Conservation (phyloP, 2,888 invertebrate genomes). For the Horisme vitalbata region DNA sequence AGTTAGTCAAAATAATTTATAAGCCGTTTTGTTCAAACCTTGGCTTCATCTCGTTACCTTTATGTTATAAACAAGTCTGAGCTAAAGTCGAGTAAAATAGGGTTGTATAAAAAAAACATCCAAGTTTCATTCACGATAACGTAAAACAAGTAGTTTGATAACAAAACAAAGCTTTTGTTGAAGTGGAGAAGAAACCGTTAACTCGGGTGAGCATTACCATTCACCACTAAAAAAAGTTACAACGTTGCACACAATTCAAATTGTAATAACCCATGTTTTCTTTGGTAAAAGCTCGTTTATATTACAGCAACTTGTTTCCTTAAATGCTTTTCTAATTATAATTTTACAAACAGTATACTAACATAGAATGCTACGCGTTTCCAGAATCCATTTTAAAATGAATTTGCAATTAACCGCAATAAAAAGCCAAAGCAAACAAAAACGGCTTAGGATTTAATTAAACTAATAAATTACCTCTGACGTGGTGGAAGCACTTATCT, state of each 20-base stretch:
- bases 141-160: conserved; percentile 11
- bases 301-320: background rate
- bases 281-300: background rate
- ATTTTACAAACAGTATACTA: no score
- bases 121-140: conserved; percentile 32
- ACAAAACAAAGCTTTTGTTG: conserved; percentile 1
- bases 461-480: conserved; percentile 52
- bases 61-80: no score
- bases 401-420: background rate
- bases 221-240: background rate
- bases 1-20: no score
- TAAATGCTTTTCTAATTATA: background rate
- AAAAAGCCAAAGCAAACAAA: conserved; percentile 5
- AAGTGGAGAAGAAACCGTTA: conserved; percentile 2
- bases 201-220: background rate
- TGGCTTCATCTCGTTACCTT: conserved; percentile 48
- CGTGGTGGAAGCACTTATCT: conserved; percentile 49
- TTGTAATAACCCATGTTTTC: no score
- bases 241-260: background rate
- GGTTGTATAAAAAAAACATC: conserved; percentile 45
- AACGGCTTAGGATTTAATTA: conserved; percentile 51
- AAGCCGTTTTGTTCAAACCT: no score
- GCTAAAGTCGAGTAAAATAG: conserved; percentile 47
- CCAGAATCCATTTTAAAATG: no score
- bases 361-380: no score